Conservation (phyloP, 1,140 invertebrate genomes). For the Pentalonia nigronervosa region DNA sequence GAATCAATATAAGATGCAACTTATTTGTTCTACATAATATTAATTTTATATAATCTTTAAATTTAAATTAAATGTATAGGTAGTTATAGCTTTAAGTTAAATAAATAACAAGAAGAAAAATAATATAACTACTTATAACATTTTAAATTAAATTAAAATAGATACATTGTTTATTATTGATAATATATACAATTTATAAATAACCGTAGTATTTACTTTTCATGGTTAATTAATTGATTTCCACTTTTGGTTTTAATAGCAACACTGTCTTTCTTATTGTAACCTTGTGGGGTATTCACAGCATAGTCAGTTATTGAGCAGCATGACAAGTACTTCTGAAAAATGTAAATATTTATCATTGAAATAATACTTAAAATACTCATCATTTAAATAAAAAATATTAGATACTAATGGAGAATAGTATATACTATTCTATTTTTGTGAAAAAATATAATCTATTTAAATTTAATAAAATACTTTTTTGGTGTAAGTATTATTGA, state of each 20-base stretch:
- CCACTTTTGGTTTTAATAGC: conserved; percentile 61
- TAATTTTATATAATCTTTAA: too few relatives aligned
- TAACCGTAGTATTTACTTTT: neutral
- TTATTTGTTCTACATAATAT: too few relatives aligned
- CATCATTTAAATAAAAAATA: neutral
- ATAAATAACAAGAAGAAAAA: too few relatives aligned
- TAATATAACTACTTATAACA: too few relatives aligned
- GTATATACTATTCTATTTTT: neutral
- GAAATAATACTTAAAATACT: neutral
- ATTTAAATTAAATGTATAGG: too few relatives aligned
- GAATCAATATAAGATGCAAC: too few relatives aligned
- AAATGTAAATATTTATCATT: neutral
- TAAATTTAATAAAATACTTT: neutral
- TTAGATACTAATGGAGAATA: neutral
- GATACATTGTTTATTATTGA: too few relatives aligned
- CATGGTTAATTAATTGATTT: conserved; percentile 25
- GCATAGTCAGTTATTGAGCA: conserved; percentile 74
- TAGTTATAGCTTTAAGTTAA: too few relatives aligned
- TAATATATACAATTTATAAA: neutral
- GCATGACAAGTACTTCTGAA: conserved; percentile 70
- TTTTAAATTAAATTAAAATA: too few relatives aligned
- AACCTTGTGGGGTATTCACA: conserved; percentile 69
- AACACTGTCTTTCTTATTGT: conserved; percentile 61
- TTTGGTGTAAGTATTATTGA: neutral
- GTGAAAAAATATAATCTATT: neutral